A percentile compares a stretch with the other conserved stretches of the same genome.
These are phyloP conservation scores for Halcyon smyrnensis DNA, from an alignment of 2,797 vertebrate species.

Conservation along the genomic window DNA sequence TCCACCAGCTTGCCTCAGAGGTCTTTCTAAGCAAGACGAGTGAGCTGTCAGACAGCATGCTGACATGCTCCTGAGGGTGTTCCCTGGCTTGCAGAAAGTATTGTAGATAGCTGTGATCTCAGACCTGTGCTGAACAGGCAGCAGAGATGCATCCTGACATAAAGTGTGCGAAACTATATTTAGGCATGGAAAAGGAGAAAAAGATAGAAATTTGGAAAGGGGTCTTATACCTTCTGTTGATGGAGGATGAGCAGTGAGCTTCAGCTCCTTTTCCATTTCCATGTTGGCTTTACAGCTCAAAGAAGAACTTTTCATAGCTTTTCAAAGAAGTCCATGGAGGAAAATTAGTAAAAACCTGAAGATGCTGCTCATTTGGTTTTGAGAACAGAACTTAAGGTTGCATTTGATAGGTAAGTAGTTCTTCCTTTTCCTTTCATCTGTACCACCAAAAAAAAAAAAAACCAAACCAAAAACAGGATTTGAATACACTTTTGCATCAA, in stretches of 20 bases:
- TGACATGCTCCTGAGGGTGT: background rate
- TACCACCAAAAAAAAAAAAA: background rate
- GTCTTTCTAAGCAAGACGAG: background rate
- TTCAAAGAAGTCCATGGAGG: background rate
- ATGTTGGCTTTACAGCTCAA: background rate
- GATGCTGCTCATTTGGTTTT: background rate
- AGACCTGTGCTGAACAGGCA: background rate
- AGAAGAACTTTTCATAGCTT: background rate
- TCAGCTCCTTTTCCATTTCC: background rate
- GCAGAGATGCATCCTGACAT: background rate
- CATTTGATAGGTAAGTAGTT: background rate
- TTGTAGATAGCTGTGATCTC: background rate
- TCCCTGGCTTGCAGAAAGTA: background rate
- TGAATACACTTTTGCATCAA: background rate
- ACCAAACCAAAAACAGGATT: background rate
- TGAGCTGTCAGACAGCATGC: background rate
- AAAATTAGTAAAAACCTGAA: background rate
- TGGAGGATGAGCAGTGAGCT: background rate
- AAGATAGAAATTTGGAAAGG: background rate
- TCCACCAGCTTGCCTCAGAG: background rate
- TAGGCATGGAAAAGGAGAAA: background rate
- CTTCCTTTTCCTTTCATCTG: background rate
- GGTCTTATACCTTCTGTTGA: background rate
- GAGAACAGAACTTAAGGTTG: background rate
- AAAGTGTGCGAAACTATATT: background rate